Base-by-base conservation (phyloP, 2,797 vertebrate species). In the Fringilla coelebs region DNA sequence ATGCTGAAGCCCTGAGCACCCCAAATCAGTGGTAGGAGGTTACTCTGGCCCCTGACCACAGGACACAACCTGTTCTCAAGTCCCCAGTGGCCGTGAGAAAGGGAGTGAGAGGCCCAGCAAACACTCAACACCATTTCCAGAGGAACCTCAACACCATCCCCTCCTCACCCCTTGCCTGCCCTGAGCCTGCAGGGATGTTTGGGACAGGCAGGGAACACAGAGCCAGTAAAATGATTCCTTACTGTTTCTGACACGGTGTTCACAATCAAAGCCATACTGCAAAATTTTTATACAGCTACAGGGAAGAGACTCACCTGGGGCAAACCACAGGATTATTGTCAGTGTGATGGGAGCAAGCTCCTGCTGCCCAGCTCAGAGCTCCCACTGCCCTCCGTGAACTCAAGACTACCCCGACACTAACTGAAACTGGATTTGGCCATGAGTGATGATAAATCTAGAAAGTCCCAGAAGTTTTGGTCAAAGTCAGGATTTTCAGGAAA, bases 401-500 rank as follows among this genome's bases (percentile, higher is more conserved):
- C 88, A 46, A 52, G 32, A 34, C 52, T 21, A 71, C 31, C 36
- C 34, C 3, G 3, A 28, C 31, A 19, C 38, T 26, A 49, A 89
- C 71, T 63, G 55, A 75, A 90, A 70, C 9, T 57, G 49, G 14
- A 86, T 84, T 82, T 91, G 63, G 67, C 49, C 52, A 36, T 7
- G 20, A 92, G 28, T 52, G 41, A 88, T 61, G 67, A 88, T 84
- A 86, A 87, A 89, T 71, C 48, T 91, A 84, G 71, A 46, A 89
- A 79, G 74, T 84, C 83, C 45, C 67, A 84, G 83, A 95, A 87
- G 74, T 58, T 85, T 78, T 78, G 54, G 65, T 94, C 71, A 86
- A 90, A 91, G 45, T 73, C 60, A 76, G 57, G 63, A 51, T 77
- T 94, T 94, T 92, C 91, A 86, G 91, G 85, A 94, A 96, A 93